A percentile compares a stretch with the other conserved stretches of the same genome.
Evolutionary conservation across 2,888 invertebrate genomes (phyloP).

Genomic region (Leuctra nigra): DNA sequence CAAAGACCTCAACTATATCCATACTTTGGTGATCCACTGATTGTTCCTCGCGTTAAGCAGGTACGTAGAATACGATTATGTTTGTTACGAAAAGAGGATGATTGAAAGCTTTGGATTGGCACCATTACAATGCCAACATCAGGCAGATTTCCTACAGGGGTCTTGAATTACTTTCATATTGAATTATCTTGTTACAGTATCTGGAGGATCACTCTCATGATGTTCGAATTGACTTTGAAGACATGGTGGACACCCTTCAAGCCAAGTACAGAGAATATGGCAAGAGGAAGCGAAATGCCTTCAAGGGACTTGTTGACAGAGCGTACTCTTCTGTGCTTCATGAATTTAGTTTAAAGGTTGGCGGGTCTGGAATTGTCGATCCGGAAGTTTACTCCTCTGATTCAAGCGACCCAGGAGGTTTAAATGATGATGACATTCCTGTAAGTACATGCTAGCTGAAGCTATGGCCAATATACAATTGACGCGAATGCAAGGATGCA

Average conservation of each 20-base stretch:
- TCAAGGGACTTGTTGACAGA: conserved; percentile 67
- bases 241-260: conserved; percentile 76
- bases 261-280: conserved; percentile 70
- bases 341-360: conserved; percentile 33
- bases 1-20: conserved; percentile 27
- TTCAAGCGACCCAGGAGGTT: conserved; percentile 53
- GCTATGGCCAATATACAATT: no score
- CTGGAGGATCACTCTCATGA: conserved; percentile 73
- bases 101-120: no score
- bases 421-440: conserved; percentile 42
- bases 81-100: no score
- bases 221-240: conserved; percentile 72
- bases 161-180: conserved; percentile 19
- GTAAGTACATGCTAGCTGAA: no score
- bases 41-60: conserved; percentile 47
- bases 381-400: conserved; percentile 44
- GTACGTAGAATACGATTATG: conserved; percentile 38
- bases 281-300: conserved; percentile 71
- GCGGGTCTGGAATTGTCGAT: conserved; percentile 59
- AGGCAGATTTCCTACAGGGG: no score
- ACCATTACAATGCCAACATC: no score
- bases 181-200: conserved; percentile 49
- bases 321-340: conserved; percentile 35
- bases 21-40: conserved; percentile 40
- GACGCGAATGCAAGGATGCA: no score